These are phyloP conservation scores for Papilio polyxenes DNA, from an alignment of 1,140 invertebrate species.

Conservation along the genomic window DNA sequence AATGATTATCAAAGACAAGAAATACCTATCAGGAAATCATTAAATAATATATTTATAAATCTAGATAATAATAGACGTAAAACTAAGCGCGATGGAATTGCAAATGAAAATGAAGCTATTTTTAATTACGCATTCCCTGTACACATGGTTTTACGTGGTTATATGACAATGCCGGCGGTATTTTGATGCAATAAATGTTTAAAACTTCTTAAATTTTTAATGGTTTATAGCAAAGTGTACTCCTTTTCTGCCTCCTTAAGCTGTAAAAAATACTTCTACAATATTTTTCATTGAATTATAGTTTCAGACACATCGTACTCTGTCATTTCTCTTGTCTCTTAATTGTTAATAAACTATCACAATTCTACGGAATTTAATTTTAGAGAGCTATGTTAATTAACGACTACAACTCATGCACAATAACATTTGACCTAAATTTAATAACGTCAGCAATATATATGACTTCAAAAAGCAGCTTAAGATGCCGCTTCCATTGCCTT, in stretches of 20 bases:
- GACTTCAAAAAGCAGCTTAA: no score
- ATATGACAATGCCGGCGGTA: neutral
- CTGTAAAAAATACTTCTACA: no score
- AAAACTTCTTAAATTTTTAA: neutral
- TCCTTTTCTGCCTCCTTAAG: neutral
- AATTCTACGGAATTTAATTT: no score
- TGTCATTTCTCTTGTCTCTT: no score
- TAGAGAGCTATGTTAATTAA: no score
- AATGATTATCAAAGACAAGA: neutral
- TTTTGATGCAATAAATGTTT: neutral
- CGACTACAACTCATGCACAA: no score
- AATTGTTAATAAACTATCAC: no score
- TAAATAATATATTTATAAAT: conserved; percentile 30
- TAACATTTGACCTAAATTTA: no score
- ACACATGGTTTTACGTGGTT: neutral
- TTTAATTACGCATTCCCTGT: conserved; percentile 33
- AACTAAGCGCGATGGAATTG: neutral
- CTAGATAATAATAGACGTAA: neutral
- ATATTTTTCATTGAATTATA: no score
- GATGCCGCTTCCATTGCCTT: no score
- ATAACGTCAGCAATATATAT: no score
- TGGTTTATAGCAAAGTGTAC: neutral
- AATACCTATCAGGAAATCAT: neutral
- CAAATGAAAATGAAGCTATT: neutral
- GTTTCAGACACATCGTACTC: no score